Base-by-base conservation (phyloP, 2,797 vertebrate genomes). In the Botia almorhae region DNA sequence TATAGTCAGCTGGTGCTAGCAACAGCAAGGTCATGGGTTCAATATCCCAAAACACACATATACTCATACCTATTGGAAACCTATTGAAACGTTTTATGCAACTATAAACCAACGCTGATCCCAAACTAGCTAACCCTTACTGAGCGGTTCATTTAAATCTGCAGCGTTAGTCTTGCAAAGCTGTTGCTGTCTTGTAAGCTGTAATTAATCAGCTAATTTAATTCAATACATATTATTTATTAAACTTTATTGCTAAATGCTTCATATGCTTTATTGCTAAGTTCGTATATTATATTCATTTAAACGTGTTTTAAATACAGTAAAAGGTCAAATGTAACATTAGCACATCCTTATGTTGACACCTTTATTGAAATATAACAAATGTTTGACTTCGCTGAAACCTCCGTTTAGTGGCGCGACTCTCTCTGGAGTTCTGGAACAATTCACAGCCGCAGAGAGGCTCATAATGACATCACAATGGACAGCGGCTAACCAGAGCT, bases 391-490 rank as follows among this genome's bases (percentile, higher is more conserved):
- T 64, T 26, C 50, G n/a, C n/a, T 23, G 8, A 53, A n/a, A 53
- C 12, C 48, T 58, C 21, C 2, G 23, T 58, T 60, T 60, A 60
- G 10, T 23, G 21, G 12, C 56, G 17, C 17, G 14, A 39, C n/a
- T n/a, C 63, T 36, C 63, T 36, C 8, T n/a, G 33, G 63, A 55
- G 33, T 39, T 26, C 8, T 23, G 39, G 46, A 67, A 67, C 63
- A 67, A 76, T 23, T 55, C 29, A 39, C 55, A 67, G 39, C 10
- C n/a, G n/a, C n/a, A 7, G 29, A 23, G 74, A 67, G 29, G 36
- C 63, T 67, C 50, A 7, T 67, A 6, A 65, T 39, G 63, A 65
- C 63, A 39, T 65, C 63, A 53, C 61, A 67, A 53, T 12, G 14
- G 50, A 43, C 19, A 2, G 48, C 0, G 8, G 51, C n/a, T 65